Conservation (phyloP, 2,113 vertebrate genomes). For the Phylloscopus whistleri region DNA sequence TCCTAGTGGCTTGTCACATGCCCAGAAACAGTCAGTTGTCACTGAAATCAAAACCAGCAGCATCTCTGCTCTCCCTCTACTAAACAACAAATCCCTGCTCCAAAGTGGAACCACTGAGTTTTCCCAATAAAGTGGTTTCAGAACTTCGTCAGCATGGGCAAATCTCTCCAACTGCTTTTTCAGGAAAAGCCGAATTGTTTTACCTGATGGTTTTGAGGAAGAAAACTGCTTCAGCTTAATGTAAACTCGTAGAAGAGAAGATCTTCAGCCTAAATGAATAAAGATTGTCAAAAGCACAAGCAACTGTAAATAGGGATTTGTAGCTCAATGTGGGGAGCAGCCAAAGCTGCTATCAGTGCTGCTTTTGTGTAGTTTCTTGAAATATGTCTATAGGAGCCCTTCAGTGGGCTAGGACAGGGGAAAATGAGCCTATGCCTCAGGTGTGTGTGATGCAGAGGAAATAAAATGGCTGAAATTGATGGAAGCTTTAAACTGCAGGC, state of each 20-base stretch:
- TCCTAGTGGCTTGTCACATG: not conserved
- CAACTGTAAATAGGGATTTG: not conserved
- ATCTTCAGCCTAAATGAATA: not conserved
- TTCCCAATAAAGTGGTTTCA: not conserved
- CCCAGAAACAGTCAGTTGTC: not conserved
- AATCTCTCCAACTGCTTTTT: not conserved
- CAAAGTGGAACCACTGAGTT: not conserved
- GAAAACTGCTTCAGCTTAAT: not conserved
- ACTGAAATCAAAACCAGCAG: not conserved
- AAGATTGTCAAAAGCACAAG: not conserved
- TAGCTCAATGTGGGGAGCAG: not conserved
- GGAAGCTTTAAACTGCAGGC: not conserved
- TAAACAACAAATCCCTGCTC: not conserved
- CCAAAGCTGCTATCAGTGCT: not conserved
- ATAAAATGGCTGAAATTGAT: not conserved
- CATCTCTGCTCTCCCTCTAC: not conserved
- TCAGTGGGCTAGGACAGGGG: not conserved
- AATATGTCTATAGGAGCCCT: not conserved
- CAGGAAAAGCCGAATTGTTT: not conserved
- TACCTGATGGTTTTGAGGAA: not conserved
- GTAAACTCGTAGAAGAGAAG: not conserved
- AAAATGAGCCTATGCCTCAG: not conserved
- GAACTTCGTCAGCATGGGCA: accelerated
- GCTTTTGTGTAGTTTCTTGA: not conserved
- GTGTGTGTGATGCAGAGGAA: not conserved